These are phyloP conservation scores for Drosophila hydei DNA, from an alignment of 1,140 invertebrate species.

Conservation along the genomic window DNA sequence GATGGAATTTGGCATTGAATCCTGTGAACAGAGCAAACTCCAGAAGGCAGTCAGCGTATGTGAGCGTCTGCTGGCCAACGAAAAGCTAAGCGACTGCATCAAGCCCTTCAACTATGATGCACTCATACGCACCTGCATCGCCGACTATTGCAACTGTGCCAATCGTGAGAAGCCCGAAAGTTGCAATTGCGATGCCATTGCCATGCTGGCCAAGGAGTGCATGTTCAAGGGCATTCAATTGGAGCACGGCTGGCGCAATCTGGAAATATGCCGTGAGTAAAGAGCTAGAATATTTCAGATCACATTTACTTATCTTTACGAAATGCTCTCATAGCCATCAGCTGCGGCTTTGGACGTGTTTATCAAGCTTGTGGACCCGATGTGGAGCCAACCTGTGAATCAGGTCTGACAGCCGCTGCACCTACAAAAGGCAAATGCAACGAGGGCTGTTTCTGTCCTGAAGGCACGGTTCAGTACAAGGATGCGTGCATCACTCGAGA, in stretches of 20 bases:
- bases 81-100: slow-evolving; percentile 87
- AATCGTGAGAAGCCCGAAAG: slow-evolving; percentile 85
- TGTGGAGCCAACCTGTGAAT: slow-evolving; percentile 86
- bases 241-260: slow-evolving; percentile 89
- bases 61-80: slow-evolving; percentile 86
- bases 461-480: slow-evolving; percentile 88
- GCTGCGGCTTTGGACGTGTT: slow-evolving; percentile 88
- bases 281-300: neutral
- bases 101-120: slow-evolving; percentile 85
- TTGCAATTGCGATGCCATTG: slow-evolving; percentile 91
- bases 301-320: neutral
- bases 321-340: slow-evolving; percentile 85
- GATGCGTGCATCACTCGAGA: slow-evolving; percentile 89
- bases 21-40: slow-evolving; percentile 73
- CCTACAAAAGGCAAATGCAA: slow-evolving; percentile 86
- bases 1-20: slow-evolving; percentile 63
- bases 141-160: slow-evolving; percentile 91
- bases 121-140: slow-evolving; percentile 87
- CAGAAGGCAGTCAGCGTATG: slow-evolving; percentile 87
- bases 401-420: slow-evolving; percentile 45
- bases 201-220: slow-evolving; percentile 91
- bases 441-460: slow-evolving; percentile 94
- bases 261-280: slow-evolving; percentile 90
- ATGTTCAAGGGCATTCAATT: slow-evolving; percentile 87
- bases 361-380: slow-evolving; percentile 89